Evolutionary conservation across 1,140 invertebrate genomes (phyloP).

Genomic region (Trissolcus basalis): DNA sequence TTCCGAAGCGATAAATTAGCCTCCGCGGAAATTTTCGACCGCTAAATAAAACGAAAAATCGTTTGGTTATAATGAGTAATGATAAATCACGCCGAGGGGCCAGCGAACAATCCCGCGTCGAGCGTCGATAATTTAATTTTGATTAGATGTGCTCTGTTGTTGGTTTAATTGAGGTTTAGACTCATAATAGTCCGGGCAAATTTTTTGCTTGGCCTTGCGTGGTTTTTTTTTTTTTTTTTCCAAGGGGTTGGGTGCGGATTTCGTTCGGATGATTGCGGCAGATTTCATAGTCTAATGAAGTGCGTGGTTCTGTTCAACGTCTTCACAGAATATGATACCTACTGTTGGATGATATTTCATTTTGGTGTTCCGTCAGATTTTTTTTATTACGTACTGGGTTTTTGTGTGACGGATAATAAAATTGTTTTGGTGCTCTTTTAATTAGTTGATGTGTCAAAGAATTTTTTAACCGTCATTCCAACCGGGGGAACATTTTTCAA

Average conservation of each 20-base stretch:
- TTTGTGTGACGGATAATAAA: no score
- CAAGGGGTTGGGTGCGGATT: no score
- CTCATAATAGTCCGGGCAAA: not conserved
- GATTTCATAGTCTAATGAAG: slow-evolving; percentile 14
- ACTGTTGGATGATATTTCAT: no score
- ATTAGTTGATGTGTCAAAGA: no score
- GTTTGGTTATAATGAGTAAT: slow-evolving; percentile 24
- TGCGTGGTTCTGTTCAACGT: slow-evolving; percentile 3
- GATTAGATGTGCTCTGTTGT: slow-evolving; percentile 20
- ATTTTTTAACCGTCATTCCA: no score
- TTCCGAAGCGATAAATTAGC: slow-evolving; percentile 42
- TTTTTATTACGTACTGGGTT: no score
- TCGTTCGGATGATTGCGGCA: no score
- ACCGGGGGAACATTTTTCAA: no score
- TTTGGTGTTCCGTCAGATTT: no score
- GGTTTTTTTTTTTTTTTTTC: no score
- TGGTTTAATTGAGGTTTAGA: slow-evolving; percentile 19
- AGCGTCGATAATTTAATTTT: slow-evolving; percentile 39
- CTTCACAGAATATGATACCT: no score
- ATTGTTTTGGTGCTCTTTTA: no score
- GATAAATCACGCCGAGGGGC: slow-evolving; percentile 33
- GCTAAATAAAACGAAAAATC: slow-evolving; percentile 36
- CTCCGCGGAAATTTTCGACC: slow-evolving; percentile 39
- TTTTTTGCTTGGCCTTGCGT: not conserved
- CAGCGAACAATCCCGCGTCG: slow-evolving; percentile 11